These are phyloP conservation scores for Pantherophis alleghaniensis DNA, from an alignment of 2,797 vertebrate species.

Conservation along the genomic window DNA sequence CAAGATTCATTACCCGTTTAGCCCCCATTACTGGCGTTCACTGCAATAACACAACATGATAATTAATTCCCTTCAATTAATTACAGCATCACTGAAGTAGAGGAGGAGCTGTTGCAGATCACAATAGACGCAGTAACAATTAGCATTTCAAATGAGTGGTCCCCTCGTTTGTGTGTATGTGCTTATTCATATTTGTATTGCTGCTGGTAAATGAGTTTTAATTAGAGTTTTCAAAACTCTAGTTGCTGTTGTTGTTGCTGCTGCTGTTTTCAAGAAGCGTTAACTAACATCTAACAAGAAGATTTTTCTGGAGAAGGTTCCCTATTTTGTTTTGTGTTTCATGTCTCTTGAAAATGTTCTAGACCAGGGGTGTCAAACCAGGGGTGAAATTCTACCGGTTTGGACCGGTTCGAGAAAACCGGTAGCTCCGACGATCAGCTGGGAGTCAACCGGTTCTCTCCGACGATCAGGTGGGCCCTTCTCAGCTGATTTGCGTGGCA, in stretches of 20 bases:
- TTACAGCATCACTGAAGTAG: constrained; percentile 26
- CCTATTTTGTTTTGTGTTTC: background rate
- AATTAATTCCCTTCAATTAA: constrained; percentile 47
- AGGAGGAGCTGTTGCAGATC: background rate
- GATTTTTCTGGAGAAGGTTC: background rate
- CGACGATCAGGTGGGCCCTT: no score
- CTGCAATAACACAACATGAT: constrained; percentile 21
- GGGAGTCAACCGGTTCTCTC: no score
- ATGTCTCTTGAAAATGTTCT: background rate
- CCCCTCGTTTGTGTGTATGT: background rate
- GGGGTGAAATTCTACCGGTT: no score
- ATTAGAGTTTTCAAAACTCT: constrained; percentile 1
- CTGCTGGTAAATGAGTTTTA: background rate
- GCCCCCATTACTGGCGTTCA: constrained; percentile 34
- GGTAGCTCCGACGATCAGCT: no score
- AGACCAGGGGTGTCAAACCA: no score
- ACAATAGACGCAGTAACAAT: constrained; percentile 2
- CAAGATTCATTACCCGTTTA: constrained; percentile 16
- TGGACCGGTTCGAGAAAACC: no score
- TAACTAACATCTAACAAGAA: background rate
- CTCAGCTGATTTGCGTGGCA: no score
- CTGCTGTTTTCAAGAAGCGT: constrained; percentile 14
- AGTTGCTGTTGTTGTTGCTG: background rate
- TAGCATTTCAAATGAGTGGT: background rate
- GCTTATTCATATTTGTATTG: background rate